These are phyloP conservation scores for Atractosteus spatula DNA, from an alignment of 2,113 vertebrate species.

Conservation along the genomic window DNA sequence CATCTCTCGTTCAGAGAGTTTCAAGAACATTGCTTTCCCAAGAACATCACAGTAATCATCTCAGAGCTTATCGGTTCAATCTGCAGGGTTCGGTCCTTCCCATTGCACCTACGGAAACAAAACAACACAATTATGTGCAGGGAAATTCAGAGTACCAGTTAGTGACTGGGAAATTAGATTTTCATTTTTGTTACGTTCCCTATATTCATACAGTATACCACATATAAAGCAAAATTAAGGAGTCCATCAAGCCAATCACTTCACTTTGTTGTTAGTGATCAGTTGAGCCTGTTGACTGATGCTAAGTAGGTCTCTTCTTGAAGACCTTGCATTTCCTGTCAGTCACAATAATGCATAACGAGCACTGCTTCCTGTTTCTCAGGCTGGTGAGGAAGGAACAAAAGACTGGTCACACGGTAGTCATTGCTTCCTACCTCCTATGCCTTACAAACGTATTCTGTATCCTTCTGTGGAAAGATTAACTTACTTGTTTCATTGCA, in stretches of 20 bases:
- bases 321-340: constrained; percentile 69
- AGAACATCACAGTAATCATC: no score
- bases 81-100: no score
- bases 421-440: constrained; percentile 56
- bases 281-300: constrained; percentile 45
- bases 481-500: constrained; percentile 59
- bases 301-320: constrained; percentile 62
- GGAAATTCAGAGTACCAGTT: no score
- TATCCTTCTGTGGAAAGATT: constrained; percentile 62
- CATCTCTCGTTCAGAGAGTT: no score
- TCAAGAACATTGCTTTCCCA: no score
- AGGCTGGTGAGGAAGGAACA: constrained; percentile 69
- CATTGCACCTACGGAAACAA: no score
- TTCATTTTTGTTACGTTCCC: no score
- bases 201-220: no score
- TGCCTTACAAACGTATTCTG: constrained; percentile 57
- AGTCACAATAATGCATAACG: constrained; percentile 73
- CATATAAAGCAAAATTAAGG: no score
- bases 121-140: no score
- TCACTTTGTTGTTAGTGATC: not conserved
- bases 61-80: no score
- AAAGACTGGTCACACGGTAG: constrained; percentile 69
- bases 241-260: not conserved
- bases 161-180: no score
- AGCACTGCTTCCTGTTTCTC: constrained; percentile 72